A percentile compares a stretch with the other conserved stretches of the same genome.
These are phyloP conservation scores for Dissostichus mawsoni DNA, from an alignment of 2,113 vertebrate species.

Conservation along the genomic window DNA sequence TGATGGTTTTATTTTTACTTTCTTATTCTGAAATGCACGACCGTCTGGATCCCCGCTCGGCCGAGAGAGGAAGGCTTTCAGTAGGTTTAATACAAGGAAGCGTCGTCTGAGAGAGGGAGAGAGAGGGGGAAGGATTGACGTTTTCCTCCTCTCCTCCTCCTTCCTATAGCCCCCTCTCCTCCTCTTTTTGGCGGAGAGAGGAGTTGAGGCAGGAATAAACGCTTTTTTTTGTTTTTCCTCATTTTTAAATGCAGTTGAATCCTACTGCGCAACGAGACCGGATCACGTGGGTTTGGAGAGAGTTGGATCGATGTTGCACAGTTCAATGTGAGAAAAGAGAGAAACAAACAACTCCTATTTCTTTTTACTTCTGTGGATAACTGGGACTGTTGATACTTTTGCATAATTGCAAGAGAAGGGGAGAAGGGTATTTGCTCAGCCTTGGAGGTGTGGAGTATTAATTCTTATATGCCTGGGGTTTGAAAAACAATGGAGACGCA, in stretches of 20 bases:
- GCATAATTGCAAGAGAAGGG: conserved; percentile 53
- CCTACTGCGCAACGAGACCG: conserved; percentile 83
- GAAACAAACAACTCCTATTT: conserved; percentile 59
- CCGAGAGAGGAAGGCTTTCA: conserved; percentile 78
- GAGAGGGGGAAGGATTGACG: conserved; percentile 76
- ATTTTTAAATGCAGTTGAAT: conserved; percentile 76
- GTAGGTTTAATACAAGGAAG: conserved; percentile 78
- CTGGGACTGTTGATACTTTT: conserved; percentile 76
- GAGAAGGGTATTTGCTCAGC: conserved; percentile 53
- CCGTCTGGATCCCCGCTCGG: conserved; percentile 84
- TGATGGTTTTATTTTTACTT: conserved; percentile 67
- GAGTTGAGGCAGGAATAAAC: conserved; percentile 73
- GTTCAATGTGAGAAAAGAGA: conserved; percentile 77
- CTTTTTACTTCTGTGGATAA: conserved; percentile 63
- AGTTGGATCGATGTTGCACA: conserved; percentile 85
- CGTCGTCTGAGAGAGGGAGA: conserved; percentile 82
- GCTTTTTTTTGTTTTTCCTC: conserved; percentile 53
- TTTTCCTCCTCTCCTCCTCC: conserved; percentile 77
- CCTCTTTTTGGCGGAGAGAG: conserved; percentile 76
- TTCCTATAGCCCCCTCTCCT: conserved; percentile 72
- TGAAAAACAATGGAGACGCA: conserved; percentile 99
- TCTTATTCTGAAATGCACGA: conserved; percentile 83
- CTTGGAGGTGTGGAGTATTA: conserved; percentile 79
- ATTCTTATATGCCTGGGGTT: conserved; percentile 90
- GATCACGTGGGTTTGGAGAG: conserved; percentile 84